Evolutionary conservation across 30 jellyfish, hydroid and myxozoan genomes (phyloP), one percentile per base, ranked within the genome.

Genomic region (Nemopilema nomurai): DNA sequence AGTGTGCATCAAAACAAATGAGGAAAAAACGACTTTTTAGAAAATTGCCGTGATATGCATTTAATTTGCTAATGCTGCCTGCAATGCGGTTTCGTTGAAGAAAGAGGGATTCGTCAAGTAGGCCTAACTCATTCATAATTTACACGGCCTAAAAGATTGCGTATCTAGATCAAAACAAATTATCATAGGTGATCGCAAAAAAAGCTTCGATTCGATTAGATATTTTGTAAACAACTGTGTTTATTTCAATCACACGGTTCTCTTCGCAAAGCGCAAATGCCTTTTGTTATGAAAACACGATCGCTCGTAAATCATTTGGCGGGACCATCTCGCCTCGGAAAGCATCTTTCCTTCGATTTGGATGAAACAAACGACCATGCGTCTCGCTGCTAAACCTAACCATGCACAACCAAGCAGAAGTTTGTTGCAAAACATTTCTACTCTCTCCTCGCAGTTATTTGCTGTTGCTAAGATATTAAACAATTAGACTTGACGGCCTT

Each of bases 1-100:
- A 57, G 65, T 67, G 89, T 25, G 81, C 89, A 64, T 80, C 89
- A 80, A 80, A 80, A 77, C 87, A 65, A 80, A 65, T 25, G 33
- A 49, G 4, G 41, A 65, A 30, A 80, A 80, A 24, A 16, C 80
- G 79, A 25, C 53, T 65, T 78, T 78, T 62, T 65, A 31, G 64
- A 66, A 80, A 32, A 29, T 80, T 80, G 70, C 79, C 81, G 53
- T 80, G 82, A 80, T 80, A 80, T 65, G 74, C 89, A 41, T 71
- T 80, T 80, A 80, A 80, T 80, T 80, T 66, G 89, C 33, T 49
- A 80, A 67, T 28, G 80, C 89, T 64, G 81, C 71, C 23, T 25
- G 71, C 73, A 80, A 71, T 80, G 89, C 68, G 89, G 81, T 80
- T 80, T 33, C 72, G n/a, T 80, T 23, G 65, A 49, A 18, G 75